phyloP scores from a whole-genome alignment of 53 echinoderm and acorn worm genomes.

The Echinarachnius parma region DNA sequence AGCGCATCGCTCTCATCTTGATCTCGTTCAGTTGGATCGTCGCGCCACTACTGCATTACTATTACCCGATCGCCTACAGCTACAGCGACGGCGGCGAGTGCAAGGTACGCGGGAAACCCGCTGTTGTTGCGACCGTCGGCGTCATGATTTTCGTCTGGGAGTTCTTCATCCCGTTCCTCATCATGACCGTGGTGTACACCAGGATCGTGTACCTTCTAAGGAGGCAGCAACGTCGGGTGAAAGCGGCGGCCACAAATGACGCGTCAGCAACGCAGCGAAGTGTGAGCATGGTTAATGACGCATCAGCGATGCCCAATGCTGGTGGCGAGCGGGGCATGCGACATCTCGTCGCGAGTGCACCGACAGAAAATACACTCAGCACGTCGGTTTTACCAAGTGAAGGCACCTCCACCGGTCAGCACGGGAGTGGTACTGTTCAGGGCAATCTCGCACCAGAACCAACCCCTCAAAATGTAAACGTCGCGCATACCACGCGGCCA shows the following conservation, averaged over 20 bases:
- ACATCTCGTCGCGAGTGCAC: no score
- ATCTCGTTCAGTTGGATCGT: conserved; percentile 49
- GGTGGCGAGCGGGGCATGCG: not conserved
- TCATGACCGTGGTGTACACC: conserved; percentile 61
- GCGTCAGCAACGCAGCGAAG: no score
- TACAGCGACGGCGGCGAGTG: conserved; percentile 40
- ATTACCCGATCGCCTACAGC: conserved; percentile 55
- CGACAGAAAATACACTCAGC: no score
- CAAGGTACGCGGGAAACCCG: conserved; percentile 13
- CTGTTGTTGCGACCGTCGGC: conserved; percentile 44
- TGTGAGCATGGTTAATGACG: not conserved
- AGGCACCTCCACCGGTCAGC: no score
- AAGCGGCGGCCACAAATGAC: not conserved
- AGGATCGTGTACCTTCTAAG: conserved; percentile 56
- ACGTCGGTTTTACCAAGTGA: no score
- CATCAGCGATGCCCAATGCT: not conserved
- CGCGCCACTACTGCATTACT: conserved; percentile 55
- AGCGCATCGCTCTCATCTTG: conserved; percentile 18
- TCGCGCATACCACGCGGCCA: not conserved
- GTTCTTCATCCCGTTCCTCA: conserved; percentile 59
- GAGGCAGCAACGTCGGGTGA: conserved; percentile 49
- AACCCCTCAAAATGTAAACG: no score
- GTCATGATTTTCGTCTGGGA: conserved; percentile 59
- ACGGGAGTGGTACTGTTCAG: no score
- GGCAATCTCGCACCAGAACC: no score